Evolutionary conservation across 2,113 vertebrate species (phyloP), one percentile per base, ranked within the genome.

Genomic region (Phrynosoma platyrhinos): DNA sequence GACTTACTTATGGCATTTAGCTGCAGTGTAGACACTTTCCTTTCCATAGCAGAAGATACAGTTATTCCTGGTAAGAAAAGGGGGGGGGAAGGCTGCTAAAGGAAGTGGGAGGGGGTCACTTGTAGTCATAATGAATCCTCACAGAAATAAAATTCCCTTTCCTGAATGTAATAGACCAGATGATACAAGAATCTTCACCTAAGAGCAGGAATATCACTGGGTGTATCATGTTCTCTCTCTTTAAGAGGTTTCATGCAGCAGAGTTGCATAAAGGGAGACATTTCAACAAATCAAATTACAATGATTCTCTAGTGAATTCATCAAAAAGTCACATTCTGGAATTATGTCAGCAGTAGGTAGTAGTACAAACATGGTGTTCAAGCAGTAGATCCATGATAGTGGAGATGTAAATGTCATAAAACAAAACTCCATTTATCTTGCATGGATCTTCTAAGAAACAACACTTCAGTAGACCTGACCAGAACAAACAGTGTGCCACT

Each of bases 161-260:
- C 52, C 78, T 0, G 0, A 20, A 1, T 0, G 68, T 78, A 83
- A 55, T 18, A 58, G 7, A 72, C 6, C 47, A 23, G 25, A 58
- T 64, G 53, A 62, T 25, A 12, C 53, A 88, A 72, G 53, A 13
- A 58, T 84, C 74, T 78, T 53, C 78, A 81, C 13, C 5, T 12
- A 25, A 0, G 2, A 0, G 0, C 40, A 18, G 47, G 84, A 1
- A 25, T 68, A 20, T n/a, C 32, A 25, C 42, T 52, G 25, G 82
- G 13, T n/a, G 12, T 36, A 18, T 47, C 5, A 82, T 87, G 78
- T 0, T 0, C 25, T 55, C 0, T 1, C 30, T 62, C 32, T 32
- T 2, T 4, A 14, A 16, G 18, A 55, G 71, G 23, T 21, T 14
- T 32, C 21, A 42, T 2, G 4, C 16, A 53, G 6, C 13, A 72